Evolutionary conservation across 2,113 vertebrate species (phyloP), one percentile per base, ranked within the genome.

Genomic region (Oreocharis arfaki): DNA sequence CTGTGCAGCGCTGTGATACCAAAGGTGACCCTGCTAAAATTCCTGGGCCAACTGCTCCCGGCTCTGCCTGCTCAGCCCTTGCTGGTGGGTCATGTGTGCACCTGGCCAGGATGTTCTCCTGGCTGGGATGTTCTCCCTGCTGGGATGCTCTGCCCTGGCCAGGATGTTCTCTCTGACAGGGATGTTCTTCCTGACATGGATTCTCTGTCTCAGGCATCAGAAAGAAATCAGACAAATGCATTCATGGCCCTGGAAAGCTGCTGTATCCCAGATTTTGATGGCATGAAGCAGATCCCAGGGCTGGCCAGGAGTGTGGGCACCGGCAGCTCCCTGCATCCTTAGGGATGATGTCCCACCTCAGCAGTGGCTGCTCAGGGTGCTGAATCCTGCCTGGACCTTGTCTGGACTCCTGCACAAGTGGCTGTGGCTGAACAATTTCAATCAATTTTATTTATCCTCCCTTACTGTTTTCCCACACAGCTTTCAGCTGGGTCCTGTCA

Each of bases 11-110:
- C 91, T 86, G 92, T 3, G 63, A 90, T 96, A 89, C 95, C 90
- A 35, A 96, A 97, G 96, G 96, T 97, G 96, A 97, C 97, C 94
- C 95, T 63, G 52, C 90, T 55, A 37, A 83, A 61, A 7, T 37
- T 79, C 55, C 61, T 16, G 91, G 76, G 59, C 83, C 6, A 21
- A 19, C 24, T 50, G 68, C 0, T 0, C 68, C 39, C 3, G 1
- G 84, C 20, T 68, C 77, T 91, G 65, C 67, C 57, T 21, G 63
- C 53, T 53, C 65, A 19, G 4, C 9, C 13, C n/a, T 44, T 0
- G 0, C 44, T 2, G 28, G 6, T 3, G 50, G 80, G 17, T 52
- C 57, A 30, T 5, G 57, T 33, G 47, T 2, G 5, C 13, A 47
- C 26, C 50, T 89, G 73, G 20, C 27, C 0, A 2, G 76, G 76